A percentile compares a stretch with the other conserved stretches of the same genome.
phyloP scores from a whole-genome alignment of 2,113 vertebrate genomes.

The Scomber scombrus region DNA sequence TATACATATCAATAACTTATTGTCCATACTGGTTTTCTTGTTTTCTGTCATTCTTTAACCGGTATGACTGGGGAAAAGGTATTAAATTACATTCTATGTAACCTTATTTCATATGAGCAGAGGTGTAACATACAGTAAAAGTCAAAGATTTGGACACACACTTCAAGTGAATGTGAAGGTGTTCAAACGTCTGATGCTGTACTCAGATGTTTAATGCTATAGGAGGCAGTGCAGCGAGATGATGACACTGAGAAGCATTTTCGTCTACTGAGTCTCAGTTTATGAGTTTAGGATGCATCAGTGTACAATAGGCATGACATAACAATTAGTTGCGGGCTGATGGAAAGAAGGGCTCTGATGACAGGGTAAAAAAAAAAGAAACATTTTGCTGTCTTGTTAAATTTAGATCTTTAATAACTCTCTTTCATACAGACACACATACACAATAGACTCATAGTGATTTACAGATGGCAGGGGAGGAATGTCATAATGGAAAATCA shows the following conservation, averaged over 20 bases:
- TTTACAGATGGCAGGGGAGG: conserved; percentile 42
- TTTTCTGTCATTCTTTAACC: no score
- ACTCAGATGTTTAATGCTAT: background rate
- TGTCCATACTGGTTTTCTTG: no score
- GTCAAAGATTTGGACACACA: no score
- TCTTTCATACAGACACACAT: conserved; percentile 27
- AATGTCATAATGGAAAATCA: conserved; percentile 64
- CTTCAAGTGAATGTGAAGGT: no score
- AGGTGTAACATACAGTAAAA: background rate
- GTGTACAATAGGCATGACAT: conserved; percentile 35
- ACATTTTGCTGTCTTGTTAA: conserved; percentile 63
- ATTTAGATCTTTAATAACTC: conserved; percentile 59
- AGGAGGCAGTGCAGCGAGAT: background rate
- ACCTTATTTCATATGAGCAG: background rate
- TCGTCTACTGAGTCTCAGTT: conserved; percentile 13
- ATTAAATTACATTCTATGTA: background rate
- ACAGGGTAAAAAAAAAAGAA: conserved; percentile 57
- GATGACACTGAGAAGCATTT: conserved; percentile 5
- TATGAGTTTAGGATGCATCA: conserved; percentile 14
- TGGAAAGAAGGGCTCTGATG: conserved; percentile 32
- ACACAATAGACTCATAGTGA: conserved; percentile 27
- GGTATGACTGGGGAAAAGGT: no score
- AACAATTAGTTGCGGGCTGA: conserved; percentile 51
- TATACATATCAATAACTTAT: no score
- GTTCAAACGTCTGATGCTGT: no score